phyloP scores from a whole-genome alignment of 2,113 vertebrate genomes.

The Campylorhamphus procurvoides region DNA sequence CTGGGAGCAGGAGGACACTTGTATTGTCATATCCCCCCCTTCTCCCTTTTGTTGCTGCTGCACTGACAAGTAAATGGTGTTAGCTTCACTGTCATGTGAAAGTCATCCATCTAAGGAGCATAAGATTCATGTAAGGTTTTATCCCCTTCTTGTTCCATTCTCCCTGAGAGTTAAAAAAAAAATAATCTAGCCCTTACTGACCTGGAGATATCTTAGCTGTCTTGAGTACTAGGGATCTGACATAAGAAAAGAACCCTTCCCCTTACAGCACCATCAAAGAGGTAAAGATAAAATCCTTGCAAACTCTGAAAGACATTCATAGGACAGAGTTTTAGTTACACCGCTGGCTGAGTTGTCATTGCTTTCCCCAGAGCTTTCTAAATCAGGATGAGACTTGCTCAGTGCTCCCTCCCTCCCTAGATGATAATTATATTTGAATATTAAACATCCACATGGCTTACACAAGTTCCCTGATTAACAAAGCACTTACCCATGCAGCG shows the following conservation, averaged over 20 bases:
- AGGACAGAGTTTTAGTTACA: neutral
- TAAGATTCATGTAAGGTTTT: neutral
- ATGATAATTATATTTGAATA: constrained; percentile 22
- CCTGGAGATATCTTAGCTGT: neutral
- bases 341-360: neutral
- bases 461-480: neutral
- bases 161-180: neutral
- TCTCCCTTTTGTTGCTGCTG: neutral
- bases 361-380: neutral
- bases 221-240: neutral
- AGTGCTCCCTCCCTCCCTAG: neutral
- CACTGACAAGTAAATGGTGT: neutral
- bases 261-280: neutral
- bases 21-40: neutral
- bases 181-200: neutral
- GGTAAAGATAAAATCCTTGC: neutral
- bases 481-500: neutral
- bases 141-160: neutral
- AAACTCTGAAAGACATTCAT: neutral
- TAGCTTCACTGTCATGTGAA: neutral
- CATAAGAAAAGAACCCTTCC: neutral
- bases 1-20: neutral
- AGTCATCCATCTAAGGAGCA: neutral
- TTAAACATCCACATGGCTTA: neutral
- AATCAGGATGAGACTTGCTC: neutral